Conservation (phyloP, 1,140 invertebrate genomes). For the Yoshiicerus persimilis region DNA sequence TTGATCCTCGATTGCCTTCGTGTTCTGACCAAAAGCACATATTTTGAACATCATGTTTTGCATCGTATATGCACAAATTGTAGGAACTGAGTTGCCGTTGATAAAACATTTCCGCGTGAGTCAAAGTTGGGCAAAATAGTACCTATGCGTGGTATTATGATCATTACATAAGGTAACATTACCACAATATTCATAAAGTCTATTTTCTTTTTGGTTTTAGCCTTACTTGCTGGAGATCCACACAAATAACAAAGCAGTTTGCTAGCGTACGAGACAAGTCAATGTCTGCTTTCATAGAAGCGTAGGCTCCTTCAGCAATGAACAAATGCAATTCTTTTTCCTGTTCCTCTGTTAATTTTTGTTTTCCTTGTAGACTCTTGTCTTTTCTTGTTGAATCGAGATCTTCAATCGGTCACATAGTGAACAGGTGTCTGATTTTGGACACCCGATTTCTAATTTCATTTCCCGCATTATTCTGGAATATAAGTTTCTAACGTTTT, state of each 20-base stretch:
- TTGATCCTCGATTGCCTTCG: too few species aligned
- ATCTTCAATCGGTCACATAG: background rate
- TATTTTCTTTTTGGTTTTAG: too few species aligned
- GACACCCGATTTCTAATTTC: background rate
- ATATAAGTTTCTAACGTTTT: background rate
- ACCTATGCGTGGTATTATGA: background rate
- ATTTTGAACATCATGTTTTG: background rate
- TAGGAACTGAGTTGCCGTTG: background rate
- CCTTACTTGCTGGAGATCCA: too few species aligned
- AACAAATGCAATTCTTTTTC: background rate
- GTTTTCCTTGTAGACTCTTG: too few species aligned
- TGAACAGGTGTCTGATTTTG: background rate
- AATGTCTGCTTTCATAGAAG: too few species aligned
- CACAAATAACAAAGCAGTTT: too few species aligned
- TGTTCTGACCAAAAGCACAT: too few species aligned
- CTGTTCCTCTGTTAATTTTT: too few species aligned
- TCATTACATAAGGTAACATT: background rate
- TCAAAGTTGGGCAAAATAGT: background rate
- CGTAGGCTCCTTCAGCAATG: too few species aligned
- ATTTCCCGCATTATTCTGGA: background rate
- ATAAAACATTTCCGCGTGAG: background rate
- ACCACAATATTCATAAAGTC: background rate
- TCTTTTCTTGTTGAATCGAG: background rate
- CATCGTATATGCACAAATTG: background rate
- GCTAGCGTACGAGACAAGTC: too few species aligned